A percentile compares a stretch with the other conserved stretches of the same genome.
phyloP scores from a whole-genome alignment of 2,113 vertebrate genomes.

The Grammomys surdaster region DNA sequence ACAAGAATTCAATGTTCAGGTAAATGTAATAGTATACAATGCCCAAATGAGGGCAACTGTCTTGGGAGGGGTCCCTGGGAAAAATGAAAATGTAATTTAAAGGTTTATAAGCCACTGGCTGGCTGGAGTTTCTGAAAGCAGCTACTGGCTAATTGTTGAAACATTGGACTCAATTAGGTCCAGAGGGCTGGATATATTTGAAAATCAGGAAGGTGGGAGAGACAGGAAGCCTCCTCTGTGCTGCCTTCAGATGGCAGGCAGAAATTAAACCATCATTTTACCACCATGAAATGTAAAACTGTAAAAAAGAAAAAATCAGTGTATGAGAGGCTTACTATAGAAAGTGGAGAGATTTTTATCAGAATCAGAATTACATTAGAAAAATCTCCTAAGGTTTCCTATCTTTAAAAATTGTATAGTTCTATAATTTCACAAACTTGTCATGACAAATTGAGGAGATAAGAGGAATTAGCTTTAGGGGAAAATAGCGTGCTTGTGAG shows the following conservation, averaged over 20 bases:
- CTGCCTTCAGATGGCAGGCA: neutral
- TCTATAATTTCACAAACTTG: conserved; percentile 64
- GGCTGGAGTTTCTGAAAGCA: conserved; percentile 16
- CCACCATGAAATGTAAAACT: neutral
- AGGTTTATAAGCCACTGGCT: neutral
- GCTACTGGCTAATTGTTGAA: neutral
- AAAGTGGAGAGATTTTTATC: neutral
- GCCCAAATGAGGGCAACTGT: neutral
- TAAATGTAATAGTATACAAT: neutral
- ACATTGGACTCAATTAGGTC: neutral
- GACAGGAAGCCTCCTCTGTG: neutral
- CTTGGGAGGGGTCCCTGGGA: neutral
- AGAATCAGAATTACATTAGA: conserved; percentile 24
- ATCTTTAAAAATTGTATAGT: conserved; percentile 57
- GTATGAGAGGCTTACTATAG: neutral
- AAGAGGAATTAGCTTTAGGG: conserved; percentile 64
- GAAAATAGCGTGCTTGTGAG: conserved; percentile 37
- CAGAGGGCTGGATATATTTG: neutral
- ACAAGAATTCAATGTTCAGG: conserved; percentile 32
- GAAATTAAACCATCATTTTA: neutral
- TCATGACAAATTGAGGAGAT: conserved; percentile 65
- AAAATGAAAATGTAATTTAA: neutral
- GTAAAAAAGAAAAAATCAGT: neutral
- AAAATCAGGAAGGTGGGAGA: neutral
- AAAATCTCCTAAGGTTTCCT: conserved; percentile 23